phyloP scores from a whole-genome alignment of 92 coral and sea anemone species.

The Porites lobata region DNA sequence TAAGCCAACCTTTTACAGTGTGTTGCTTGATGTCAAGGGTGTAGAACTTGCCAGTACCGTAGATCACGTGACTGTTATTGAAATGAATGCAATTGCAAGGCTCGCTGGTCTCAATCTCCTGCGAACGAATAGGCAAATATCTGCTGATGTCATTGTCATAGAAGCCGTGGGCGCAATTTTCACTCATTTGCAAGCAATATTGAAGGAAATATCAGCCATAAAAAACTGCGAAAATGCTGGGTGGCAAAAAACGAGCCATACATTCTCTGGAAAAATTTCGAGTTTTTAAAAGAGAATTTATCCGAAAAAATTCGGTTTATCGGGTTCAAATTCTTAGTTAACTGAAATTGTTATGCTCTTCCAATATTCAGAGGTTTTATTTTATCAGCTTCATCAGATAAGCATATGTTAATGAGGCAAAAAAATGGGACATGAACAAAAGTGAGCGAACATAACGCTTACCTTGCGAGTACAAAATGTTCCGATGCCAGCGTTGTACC shows the following conservation, averaged over 20 bases:
- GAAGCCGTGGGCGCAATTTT: no score
- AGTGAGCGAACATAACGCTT: not conserved
- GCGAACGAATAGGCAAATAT: not conserved
- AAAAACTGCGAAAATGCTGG: not conserved
- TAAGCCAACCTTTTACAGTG: constrained; percentile 79
- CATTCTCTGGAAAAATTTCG: no score
- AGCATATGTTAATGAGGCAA: no score
- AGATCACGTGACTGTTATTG: constrained; percentile 81
- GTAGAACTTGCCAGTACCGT: constrained; percentile 97
- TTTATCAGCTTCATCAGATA: no score
- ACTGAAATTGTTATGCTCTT: no score
- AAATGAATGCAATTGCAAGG: constrained; percentile 98
- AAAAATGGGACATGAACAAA: not conserved
- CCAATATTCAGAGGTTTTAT: no score
- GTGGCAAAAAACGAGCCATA: no score
- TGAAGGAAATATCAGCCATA: not conserved
- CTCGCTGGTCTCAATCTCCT: constrained; percentile 97
- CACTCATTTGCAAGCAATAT: no score
- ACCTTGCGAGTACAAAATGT: constrained; percentile 95
- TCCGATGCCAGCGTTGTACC: constrained; percentile 92
- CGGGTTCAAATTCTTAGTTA: no score
- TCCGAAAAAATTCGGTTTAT: no score
- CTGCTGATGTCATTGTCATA: no score
- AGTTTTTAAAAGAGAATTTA: no score
- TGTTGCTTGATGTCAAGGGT: constrained; percentile 89